Base-by-base conservation (phyloP, 30 jellyfish, hydroid and myxozoan genomes). In the Rhopilema esculentum region DNA sequence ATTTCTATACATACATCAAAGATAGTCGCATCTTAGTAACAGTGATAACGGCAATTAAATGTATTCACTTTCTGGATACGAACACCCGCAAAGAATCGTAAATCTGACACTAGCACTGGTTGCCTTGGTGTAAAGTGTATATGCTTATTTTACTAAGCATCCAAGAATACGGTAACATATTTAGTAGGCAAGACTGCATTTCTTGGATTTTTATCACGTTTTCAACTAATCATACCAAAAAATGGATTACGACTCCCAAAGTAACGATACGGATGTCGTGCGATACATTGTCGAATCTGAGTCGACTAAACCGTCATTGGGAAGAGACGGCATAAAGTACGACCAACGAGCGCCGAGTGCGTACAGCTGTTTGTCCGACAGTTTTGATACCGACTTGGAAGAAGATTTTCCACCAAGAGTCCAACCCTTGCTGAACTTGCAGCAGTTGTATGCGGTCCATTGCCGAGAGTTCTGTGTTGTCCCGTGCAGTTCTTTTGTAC, bases 301-400 rank as follows among this genome's bases (percentile, higher is more conserved):
- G 30, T 20, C 40, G 50, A 19, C 57, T 2, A n/a, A n/a, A n/a
- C n/a, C n/a, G n/a, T n/a, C 12, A 40, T 40, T 12, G 57, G 57
- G 57, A 12, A 40, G 57, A 40, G 57, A 40, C n/a, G n/a, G 57
- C 57, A 40, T 40, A 6, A 12, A 40, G 57, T 63, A 2, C 17
- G 73, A 63, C 73, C 8, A 63, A 2, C 4, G 27, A 2, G 4
- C 73, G 30, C 17, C 29, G 73, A 24, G 65, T 0, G 16, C 16
- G 1, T 17, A 66, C 21, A 32, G 48, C 62, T 76, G 75, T n/a
- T 49, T 27, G 63, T 52, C 72, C 48, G 72, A 65, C 9, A 77
- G 40, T 25, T 75, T 32, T 62, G 97, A 80, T 29, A 28, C 97
- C 49, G 92, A 89, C 33, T 63, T 89, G 25, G 97, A 79, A 40